A percentile compares a stretch with the other conserved stretches of the same genome.
Conservation (phyloP, 1,140 invertebrate species). For the Tetramorium simillimum region DNA sequence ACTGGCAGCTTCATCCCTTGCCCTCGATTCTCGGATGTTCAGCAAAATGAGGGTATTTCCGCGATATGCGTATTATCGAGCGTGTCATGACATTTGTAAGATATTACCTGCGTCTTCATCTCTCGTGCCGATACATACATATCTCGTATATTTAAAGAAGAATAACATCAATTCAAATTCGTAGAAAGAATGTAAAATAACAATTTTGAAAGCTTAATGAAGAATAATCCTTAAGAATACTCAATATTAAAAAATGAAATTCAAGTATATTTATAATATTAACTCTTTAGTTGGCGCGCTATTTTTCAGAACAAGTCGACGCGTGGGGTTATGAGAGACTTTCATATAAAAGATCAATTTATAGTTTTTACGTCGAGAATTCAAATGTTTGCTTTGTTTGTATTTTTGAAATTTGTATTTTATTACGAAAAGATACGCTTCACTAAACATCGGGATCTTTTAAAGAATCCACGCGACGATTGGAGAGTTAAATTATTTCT, state of each 20-base stretch:
- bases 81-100: conserved; percentile 44
- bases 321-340: too few species aligned
- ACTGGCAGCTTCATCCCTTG: conserved; percentile 67
- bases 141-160: neutral
- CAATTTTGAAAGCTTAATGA: neutral
- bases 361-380: too few species aligned
- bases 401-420: too few species aligned
- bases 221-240: neutral
- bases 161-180: neutral
- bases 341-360: too few species aligned
- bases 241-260: conserved; percentile 4
- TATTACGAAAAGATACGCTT: too few species aligned
- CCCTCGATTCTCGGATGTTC: conserved; percentile 62
- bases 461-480: too few species aligned
- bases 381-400: too few species aligned
- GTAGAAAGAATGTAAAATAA: neutral
- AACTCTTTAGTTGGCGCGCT: too few species aligned
- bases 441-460: too few species aligned
- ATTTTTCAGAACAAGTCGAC: too few species aligned
- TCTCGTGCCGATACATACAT: neutral
- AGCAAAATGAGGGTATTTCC: conserved; percentile 58
- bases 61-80: conserved; percentile 58
- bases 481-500: neutral
- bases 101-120: conserved; percentile 50
- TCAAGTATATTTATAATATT: neutral